Evolutionary conservation across 1,140 invertebrate genomes (phyloP).

Genomic region (Platorchestia sp.): DNA sequence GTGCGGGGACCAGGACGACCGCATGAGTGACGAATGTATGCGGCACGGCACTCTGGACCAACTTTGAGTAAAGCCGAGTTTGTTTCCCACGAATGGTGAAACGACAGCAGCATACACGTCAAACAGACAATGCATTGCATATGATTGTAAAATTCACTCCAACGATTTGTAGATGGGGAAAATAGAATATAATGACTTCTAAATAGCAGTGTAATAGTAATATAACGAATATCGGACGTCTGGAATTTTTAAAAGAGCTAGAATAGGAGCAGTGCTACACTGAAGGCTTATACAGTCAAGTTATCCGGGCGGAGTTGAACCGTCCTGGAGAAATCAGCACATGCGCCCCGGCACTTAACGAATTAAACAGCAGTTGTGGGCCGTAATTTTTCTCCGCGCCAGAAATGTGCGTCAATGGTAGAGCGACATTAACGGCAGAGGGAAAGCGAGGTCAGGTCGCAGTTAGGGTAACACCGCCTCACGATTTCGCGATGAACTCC

Average conservation of each 20-base stretch:
- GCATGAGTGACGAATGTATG: not conserved
- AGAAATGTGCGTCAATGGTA: constrained; percentile 28
- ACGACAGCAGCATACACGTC: not conserved
- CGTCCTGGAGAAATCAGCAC: not conserved
- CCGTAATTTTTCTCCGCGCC: not conserved
- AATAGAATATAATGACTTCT: no score
- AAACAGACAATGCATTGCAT: not conserved
- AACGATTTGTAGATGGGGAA: no score
- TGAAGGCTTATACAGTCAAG: not conserved
- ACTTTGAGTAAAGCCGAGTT: not conserved
- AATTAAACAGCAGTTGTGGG: constrained; percentile 31
- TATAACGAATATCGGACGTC: no score
- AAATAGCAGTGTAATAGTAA: no score
- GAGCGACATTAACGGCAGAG: constrained; percentile 10
- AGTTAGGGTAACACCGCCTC: not conserved
- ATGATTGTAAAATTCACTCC: not conserved
- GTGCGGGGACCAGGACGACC: not conserved
- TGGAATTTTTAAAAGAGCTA: no score
- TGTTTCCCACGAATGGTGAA: not conserved
- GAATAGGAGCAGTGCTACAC: not conserved
- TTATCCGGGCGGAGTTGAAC: not conserved
- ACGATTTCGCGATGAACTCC: not conserved
- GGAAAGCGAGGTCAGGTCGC: constrained; percentile 12
- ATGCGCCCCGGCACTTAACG: not conserved
- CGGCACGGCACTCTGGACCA: not conserved